Percentiles rank a stretch among this genome's conserved stretches.
Evolutionary conservation across 2,888 invertebrate species (phyloP).

Genomic region (Dynastes grantii): DNA sequence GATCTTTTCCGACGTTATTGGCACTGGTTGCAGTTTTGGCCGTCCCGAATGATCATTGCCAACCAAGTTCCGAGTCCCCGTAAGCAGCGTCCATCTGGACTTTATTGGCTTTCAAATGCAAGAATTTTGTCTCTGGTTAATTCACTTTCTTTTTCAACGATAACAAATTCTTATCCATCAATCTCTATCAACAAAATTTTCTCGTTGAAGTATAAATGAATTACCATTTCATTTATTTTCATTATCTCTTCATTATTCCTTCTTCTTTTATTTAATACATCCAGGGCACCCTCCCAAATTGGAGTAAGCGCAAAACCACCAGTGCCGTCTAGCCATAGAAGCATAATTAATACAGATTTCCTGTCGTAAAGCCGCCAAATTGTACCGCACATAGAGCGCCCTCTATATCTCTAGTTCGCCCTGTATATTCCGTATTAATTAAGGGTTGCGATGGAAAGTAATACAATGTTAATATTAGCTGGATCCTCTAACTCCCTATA

Average conservation of each 20-base stretch:
- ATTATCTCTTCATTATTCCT: background rate
- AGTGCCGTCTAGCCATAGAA: background rate
- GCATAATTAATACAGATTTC: slow-evolving; percentile 33
- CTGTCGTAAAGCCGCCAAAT: slow-evolving; percentile 6
- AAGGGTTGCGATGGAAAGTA: slow-evolving; percentile 34
- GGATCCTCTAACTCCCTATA: background rate
- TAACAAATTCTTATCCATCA: background rate
- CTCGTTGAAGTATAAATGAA: background rate
- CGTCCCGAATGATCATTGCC: too few species aligned
- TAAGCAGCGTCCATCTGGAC: too few species aligned
- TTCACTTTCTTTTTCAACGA: too few species aligned
- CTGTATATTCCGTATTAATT: slow-evolving; percentile 9
- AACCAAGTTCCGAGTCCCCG: too few species aligned
- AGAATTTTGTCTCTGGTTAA: too few species aligned
- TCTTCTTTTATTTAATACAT: background rate
- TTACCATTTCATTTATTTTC: background rate
- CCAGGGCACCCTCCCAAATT: too few species aligned
- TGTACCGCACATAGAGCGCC: background rate
- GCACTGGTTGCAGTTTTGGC: too few species aligned
- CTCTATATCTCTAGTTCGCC: background rate
- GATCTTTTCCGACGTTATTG: too few species aligned
- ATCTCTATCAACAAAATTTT: background rate
- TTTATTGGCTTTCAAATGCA: too few species aligned
- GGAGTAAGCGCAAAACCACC: too few species aligned
- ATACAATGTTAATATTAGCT: slow-evolving; percentile 36